Conservation (phyloP, 2,113 vertebrate genomes). For the Tachycineta bicolor region DNA sequence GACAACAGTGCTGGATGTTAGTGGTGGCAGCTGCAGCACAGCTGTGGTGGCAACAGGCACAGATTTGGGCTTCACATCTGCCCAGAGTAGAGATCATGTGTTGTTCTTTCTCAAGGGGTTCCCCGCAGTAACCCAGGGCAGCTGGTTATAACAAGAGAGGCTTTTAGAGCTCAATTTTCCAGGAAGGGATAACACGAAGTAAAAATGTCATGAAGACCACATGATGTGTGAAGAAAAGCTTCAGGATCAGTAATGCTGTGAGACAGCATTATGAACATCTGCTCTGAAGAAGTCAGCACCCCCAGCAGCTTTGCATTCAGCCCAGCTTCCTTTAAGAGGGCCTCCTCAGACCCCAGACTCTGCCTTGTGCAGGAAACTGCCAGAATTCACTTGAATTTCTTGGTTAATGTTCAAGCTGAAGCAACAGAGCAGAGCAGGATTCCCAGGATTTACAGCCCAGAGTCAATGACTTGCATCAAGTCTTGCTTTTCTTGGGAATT, state of each 20-base stretch:
- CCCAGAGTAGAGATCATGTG: neutral
- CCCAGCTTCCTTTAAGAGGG: neutral
- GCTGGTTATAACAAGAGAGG: neutral
- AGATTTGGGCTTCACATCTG: neutral
- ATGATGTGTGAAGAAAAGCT: neutral
- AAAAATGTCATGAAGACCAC: neutral
- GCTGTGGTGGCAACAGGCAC: neutral
- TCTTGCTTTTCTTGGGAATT: neutral
- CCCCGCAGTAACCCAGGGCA: neutral
- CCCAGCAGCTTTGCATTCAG: neutral
- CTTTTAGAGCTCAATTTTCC: slow-evolving; percentile 13
- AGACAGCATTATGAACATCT: neutral
- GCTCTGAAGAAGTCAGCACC: neutral
- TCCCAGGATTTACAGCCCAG: neutral
- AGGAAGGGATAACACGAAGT: neutral
- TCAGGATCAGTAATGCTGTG: neutral
- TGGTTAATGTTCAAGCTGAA: neutral
- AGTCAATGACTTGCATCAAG: fast-evolving
- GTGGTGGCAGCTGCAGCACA: neutral
- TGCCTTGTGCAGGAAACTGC: neutral
- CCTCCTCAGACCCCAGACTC: fast-evolving
- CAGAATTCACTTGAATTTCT: neutral
- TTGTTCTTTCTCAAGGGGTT: neutral
- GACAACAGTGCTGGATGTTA: neutral
- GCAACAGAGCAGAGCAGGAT: neutral